phyloP scores from a whole-genome alignment of 2,888 invertebrate species.

The Cheilosia urbana region DNA sequence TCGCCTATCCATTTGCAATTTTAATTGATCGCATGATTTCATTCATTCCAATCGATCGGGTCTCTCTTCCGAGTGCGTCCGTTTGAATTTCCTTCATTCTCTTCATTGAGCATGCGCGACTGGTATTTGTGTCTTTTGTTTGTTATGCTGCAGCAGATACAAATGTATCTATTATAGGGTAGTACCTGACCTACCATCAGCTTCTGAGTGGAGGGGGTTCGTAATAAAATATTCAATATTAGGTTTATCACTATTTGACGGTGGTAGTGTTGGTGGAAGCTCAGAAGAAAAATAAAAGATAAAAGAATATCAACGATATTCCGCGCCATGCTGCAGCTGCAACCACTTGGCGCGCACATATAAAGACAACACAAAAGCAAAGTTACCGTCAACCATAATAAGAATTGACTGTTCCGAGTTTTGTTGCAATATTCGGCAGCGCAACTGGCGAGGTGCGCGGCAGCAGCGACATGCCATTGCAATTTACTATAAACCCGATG shows the following conservation, averaged over 20 bases:
- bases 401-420: slow-evolving; percentile 58
- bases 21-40: slow-evolving; percentile 75
- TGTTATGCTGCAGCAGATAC: slow-evolving; percentile 23
- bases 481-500: slow-evolving; percentile 46
- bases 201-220: background rate
- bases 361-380: slow-evolving; percentile 47
- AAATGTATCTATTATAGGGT: slow-evolving; percentile 34
- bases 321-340: slow-evolving; percentile 45
- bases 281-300: slow-evolving; percentile 30
- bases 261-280: background rate
- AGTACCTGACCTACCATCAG: background rate
- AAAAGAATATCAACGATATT: slow-evolving; percentile 62
- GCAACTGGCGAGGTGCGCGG: slow-evolving; percentile 9
- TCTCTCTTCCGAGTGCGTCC: slow-evolving; percentile 44
- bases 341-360: slow-evolving; percentile 44
- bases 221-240: slow-evolving; percentile 21
- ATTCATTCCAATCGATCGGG: slow-evolving; percentile 72
- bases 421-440: slow-evolving; percentile 60
- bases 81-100: slow-evolving; percentile 47
- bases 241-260: slow-evolving; percentile 16
- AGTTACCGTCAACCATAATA: slow-evolving; percentile 59
- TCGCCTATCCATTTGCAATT: slow-evolving; percentile 63
- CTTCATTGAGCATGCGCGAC: slow-evolving; percentile 20
- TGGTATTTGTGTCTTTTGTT: slow-evolving; percentile 42
- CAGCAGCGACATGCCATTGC: slow-evolving; percentile 53